Evolutionary conservation across 2,888 invertebrate species (phyloP), one percentile per base, ranked within the genome.

Genomic region (Yponomeuta plumbellus): DNA sequence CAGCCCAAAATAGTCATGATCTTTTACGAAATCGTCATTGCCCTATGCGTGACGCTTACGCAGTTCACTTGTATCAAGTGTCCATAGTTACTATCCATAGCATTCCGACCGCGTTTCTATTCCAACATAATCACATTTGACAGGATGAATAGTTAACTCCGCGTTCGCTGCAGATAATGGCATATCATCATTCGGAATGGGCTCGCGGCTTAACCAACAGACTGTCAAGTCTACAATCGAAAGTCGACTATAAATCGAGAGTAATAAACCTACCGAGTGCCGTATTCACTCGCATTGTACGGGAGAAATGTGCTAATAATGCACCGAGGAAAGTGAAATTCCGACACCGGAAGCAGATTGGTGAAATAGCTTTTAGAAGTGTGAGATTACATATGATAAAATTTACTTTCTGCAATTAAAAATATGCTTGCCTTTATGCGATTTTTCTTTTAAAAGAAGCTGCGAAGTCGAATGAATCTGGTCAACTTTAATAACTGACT

Each of bases 251-350:
- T 68, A 64, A 68, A 68, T 68, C 62, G 64, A 69, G 66, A 65
- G 69, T 71, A 70, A 72, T 70, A 73, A 73, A 69, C 69, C 67
- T 68, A 68, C 65, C 67, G 39, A 67, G 62, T 68, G 71, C 68
- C 68, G 69, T 73, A 75, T 75, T 71, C 70, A 70, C 67, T 71
- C 70, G 68, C 67, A 72, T 70, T 70, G 66, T 63, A 63, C 58
- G 40, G 5, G 40, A 58, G 26, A 73, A 71, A 66, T 73, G 75
- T 72, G 75, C 74, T 78, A 77, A 79, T 75, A 75, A 69, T 65
- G 1, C 20, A 71, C 71, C 68, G 69, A 76, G 72, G 78, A 80
- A 80, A 80, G 80, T 78, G 78, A 80, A 80, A 79, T 71, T 70
- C 68, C 67, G 44, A 34, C 63, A 70, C 69, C 69, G 70, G 73